phyloP scores from a whole-genome alignment of 64 coral and sea anemone species.

The Hydrozoanthus tunicans region DNA sequence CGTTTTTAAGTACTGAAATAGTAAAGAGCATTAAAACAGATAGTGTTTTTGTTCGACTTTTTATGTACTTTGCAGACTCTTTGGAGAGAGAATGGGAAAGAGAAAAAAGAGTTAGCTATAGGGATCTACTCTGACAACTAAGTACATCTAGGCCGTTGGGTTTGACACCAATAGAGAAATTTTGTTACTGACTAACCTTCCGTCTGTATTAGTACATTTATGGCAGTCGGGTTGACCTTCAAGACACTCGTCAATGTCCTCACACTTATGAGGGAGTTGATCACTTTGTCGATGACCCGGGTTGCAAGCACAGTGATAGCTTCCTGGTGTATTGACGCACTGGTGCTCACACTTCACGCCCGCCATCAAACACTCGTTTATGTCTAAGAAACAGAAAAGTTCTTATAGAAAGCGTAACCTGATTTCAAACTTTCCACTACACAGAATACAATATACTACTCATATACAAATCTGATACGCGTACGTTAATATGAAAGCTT shows the following conservation, averaged over 20 bases:
- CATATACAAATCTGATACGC: too few species aligned
- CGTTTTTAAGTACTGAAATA: background rate
- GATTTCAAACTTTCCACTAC: too few species aligned
- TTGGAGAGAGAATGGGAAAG: too few species aligned
- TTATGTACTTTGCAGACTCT: too few species aligned
- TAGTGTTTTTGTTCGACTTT: too few species aligned
- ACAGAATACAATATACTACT: too few species aligned
- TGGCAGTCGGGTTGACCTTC: slow-evolving; percentile 90
- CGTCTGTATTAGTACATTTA: slow-evolving; percentile 75
- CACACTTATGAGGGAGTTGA: slow-evolving; percentile 67
- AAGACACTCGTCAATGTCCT: slow-evolving; percentile 89
- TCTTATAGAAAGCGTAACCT: background rate
- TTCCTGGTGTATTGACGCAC: slow-evolving; percentile 87
- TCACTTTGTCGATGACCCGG: slow-evolving; percentile 60
- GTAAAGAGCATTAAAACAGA: background rate
- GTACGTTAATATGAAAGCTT: too few species aligned
- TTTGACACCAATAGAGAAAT: background rate
- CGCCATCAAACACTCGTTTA: slow-evolving; percentile 91
- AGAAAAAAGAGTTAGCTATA: too few species aligned
- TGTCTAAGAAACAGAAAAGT: slow-evolving; percentile 58
- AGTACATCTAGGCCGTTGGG: too few species aligned
- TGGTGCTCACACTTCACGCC: slow-evolving; percentile 86
- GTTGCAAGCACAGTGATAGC: slow-evolving; percentile 81
- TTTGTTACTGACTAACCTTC: slow-evolving; percentile 62
- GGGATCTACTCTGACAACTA: too few species aligned